These are phyloP conservation scores for Tupiocoris notatus DNA, from an alignment of 2,888 invertebrate genomes.

Conservation along the genomic window DNA sequence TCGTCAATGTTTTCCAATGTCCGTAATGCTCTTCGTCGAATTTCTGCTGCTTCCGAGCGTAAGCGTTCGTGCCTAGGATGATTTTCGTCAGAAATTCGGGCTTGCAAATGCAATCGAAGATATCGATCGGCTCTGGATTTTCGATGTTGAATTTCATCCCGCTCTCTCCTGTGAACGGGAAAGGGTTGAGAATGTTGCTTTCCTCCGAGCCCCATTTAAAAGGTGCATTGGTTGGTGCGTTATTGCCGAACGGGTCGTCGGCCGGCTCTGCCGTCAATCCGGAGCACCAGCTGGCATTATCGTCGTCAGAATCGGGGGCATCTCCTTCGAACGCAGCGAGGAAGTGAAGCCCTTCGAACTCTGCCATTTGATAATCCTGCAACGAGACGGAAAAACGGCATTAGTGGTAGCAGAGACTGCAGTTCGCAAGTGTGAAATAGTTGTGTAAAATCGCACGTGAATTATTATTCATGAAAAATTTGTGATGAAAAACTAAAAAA, in stretches of 20 bases:
- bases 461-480: too few species aligned
- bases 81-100: constrained; percentile 7
- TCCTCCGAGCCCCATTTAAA: constrained; percentile 11
- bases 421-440: too few species aligned
- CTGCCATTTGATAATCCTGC: background rate
- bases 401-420: too few species aligned
- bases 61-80: constrained; percentile 8
- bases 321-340: constrained; percentile 22
- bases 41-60: constrained; percentile 3
- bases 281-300: constrained; percentile 16
- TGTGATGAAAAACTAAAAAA: too few species aligned
- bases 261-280: background rate
- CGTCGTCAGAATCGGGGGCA: constrained; percentile 1
- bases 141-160: constrained; percentile 23
- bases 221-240: background rate
- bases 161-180: constrained; percentile 29
- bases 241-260: background rate
- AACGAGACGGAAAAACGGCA: background rate
- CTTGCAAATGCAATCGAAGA: constrained; percentile 29
- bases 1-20: background rate
- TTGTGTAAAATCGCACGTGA: too few species aligned
- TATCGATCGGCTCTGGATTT: constrained; percentile 21
- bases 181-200: constrained; percentile 1
- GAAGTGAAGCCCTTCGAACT: constrained; percentile 30
- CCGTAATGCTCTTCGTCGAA: constrained; percentile 5